Conservation (phyloP, 2,113 vertebrate species). For the Callithrix jacchus region DNA sequence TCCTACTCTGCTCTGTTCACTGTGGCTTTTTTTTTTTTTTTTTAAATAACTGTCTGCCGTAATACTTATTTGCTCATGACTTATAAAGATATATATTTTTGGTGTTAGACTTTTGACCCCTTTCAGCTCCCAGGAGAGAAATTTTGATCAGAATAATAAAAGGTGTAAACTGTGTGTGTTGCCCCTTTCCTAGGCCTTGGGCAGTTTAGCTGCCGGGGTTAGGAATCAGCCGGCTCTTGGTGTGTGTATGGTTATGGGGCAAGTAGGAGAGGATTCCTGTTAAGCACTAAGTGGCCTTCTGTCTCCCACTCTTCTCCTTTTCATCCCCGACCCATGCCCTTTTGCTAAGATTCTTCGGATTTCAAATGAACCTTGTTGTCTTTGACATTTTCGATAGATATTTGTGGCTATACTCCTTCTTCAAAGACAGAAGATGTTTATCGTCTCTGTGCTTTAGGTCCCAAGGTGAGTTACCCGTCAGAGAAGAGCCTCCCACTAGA, state of each 20-base stretch:
- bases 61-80: slow-evolving; percentile 67
- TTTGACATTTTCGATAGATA: slow-evolving; percentile 1
- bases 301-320: background rate
- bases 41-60: slow-evolving; percentile 64
- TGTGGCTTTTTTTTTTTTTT: slow-evolving; percentile 58
- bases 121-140: slow-evolving; percentile 64
- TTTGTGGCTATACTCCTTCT: background rate
- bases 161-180: slow-evolving; percentile 71
- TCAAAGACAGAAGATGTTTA: slow-evolving; percentile 52
- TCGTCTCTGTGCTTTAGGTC: slow-evolving; percentile 8
- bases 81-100: slow-evolving; percentile 72
- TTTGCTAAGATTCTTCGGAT: slow-evolving; percentile 33
- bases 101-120: slow-evolving; percentile 73
- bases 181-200: slow-evolving; percentile 45
- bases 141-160: slow-evolving; percentile 75
- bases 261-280: background rate
- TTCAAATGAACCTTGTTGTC: slow-evolving; percentile 6
- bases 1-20: slow-evolving; percentile 57
- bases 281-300: background rate
- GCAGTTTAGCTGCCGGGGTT: slow-evolving; percentile 48
- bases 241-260: background rate
- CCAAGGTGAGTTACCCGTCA: background rate
- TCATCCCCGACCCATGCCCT: background rate
- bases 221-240: slow-evolving; percentile 25
- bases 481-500: background rate